Base-by-base conservation (phyloP, 2,888 invertebrate genomes). In the Leptarthrus brevirostris region DNA sequence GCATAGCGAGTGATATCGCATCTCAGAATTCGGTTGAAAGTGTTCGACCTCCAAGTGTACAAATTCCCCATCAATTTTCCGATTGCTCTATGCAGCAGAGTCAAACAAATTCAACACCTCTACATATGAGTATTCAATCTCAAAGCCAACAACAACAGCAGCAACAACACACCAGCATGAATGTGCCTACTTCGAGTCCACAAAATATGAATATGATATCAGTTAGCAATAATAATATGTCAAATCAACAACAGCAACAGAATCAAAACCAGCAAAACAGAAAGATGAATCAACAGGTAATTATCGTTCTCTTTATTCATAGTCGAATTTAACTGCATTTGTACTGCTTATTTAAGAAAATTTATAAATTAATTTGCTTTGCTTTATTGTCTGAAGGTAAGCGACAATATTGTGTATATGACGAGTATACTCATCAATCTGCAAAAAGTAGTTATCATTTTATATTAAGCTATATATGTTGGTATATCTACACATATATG, bases 1-100 rank as follows among this genome's bases (percentile, higher is more conserved):
- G 94, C 47, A 94, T 96, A 78, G 92, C 94, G 0, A 93, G 92
- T 56, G 95, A 96, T 82, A 89, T 95, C 85, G 91, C 92, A 6
- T 91, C 91, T 0, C 93, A 93, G 78, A 90, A 89, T 80, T 88
- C 91, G 0, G 89, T 90, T 0, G 91, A 91, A 78, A 86, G 86
- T 36, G 86, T 86, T 3, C 85, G 88, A n/a, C 87, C 89, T 3
- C 87, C 89, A 0, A 89, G 89, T 58, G 88, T 88, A 0, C 81
- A 89, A 16, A 85, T 86, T 44, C 84, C 79, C 81, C 86, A 87
- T 84, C 83, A 83, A 71, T 90, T 89, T 78, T 80, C 86, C 0
- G 90, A 90, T 74, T 93, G 93, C 80, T 91, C 92, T n/a, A 90
- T 93, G 87, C 88, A 86, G 77, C 70, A 88, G 86, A 83, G 87